phyloP scores from a whole-genome alignment of 1,140 invertebrate genomes.

The Protaetia brevitarsis region DNA sequence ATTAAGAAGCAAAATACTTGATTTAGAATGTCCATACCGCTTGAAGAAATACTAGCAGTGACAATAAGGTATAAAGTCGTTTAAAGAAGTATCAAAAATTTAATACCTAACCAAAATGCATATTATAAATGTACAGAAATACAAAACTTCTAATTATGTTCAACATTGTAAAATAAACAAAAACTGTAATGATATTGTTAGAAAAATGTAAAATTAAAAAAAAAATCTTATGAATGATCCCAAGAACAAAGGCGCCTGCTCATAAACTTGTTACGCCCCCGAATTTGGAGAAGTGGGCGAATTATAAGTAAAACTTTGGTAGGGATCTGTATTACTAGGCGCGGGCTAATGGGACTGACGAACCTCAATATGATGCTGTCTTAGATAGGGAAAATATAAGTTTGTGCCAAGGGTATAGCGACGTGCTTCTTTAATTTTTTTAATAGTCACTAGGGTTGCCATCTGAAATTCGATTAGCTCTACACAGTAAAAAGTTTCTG shows the following conservation, averaged over 20 bases:
- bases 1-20: conserved; percentile 5
- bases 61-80: conserved; percentile 20
- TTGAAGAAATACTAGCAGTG: conserved; percentile 5
- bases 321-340: not conserved
- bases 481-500: no score
- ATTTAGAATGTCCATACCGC: not conserved
- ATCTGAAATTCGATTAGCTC: not conserved
- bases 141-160: not conserved
- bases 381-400: not conserved
- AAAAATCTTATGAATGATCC: not conserved
- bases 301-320: not conserved
- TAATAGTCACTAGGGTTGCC: not conserved
- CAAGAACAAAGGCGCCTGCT: no score
- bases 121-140: not conserved
- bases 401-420: not conserved
- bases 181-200: not conserved
- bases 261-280: not conserved
- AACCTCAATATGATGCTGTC: not conserved
- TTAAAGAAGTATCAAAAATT: not conserved
- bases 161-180: not conserved
- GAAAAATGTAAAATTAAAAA: not conserved
- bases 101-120: not conserved
- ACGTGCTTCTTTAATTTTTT: not conserved
- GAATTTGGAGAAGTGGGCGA: not conserved
- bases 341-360: not conserved